Conservation (phyloP, 2,888 invertebrate species). For the Agrotis ipsilon region DNA sequence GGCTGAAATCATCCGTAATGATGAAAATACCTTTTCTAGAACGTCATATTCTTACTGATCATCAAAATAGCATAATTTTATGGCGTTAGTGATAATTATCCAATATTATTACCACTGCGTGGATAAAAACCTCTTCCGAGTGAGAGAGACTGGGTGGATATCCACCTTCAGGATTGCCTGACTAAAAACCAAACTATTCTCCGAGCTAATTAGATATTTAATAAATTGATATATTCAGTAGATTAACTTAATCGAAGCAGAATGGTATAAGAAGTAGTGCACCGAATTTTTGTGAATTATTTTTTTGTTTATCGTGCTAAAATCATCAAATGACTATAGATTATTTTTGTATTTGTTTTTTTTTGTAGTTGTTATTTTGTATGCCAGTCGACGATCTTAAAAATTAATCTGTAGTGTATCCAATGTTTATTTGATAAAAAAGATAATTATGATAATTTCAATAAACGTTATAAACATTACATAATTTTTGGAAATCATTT, state of each 20-base stretch:
- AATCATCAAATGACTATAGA: constrained; percentile 6
- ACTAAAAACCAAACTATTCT: too few species aligned
- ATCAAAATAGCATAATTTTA: background rate
- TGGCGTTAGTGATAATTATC: too few species aligned
- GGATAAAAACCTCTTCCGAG: too few species aligned
- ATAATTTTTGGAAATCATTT: background rate
- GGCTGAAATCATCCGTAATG: background rate
- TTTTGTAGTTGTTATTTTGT: background rate
- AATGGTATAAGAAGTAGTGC: constrained; percentile 18
- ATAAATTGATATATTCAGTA: constrained; percentile 3
- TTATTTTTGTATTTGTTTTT: constrained; percentile 6
- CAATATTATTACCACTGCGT: too few species aligned
- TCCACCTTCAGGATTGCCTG: too few species aligned
- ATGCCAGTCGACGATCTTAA: too few species aligned
- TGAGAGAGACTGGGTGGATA: too few species aligned
- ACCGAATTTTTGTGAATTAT: too few species aligned
- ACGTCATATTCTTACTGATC: background rate
- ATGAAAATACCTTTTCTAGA: background rate
- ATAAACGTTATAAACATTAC: background rate
- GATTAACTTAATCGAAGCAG: background rate
- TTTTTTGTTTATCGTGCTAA: too few species aligned
- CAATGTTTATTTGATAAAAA: too few species aligned
- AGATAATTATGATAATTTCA: too few species aligned
- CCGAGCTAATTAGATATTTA: background rate
- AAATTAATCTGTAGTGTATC: too few species aligned